These are phyloP conservation scores for Chlamydotis undulata DNA, from an alignment of 2,113 vertebrate genomes.

Conservation along the genomic window DNA sequence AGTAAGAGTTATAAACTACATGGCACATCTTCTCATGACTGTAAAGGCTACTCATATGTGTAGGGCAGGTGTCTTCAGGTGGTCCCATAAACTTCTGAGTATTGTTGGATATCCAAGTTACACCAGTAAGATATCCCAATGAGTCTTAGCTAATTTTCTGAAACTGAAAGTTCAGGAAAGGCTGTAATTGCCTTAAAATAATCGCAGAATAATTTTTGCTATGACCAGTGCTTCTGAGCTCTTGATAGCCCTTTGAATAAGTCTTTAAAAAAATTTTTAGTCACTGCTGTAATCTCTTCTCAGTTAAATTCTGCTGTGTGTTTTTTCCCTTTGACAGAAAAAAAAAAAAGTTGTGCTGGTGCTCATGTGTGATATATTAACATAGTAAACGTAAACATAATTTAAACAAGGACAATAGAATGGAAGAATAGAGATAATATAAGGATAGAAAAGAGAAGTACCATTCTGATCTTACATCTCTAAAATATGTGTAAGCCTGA, in stretches of 20 bases:
- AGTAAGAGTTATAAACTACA: neutral
- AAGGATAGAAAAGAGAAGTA: neutral
- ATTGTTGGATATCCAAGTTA: neutral
- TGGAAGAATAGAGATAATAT: neutral
- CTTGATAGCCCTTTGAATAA: no score
- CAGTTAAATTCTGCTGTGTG: neutral
- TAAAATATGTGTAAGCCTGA: neutral
- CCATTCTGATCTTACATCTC: neutral
- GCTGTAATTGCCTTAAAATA: neutral
- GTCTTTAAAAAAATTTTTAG: no score
- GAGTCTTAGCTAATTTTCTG: neutral
- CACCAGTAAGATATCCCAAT: neutral
- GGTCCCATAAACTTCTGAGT: neutral
- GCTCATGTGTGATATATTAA: neutral
- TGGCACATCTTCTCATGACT: neutral
- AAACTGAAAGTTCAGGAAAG: neutral
- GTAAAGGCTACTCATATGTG: neutral
- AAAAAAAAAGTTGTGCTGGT: neutral
- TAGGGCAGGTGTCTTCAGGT: neutral
- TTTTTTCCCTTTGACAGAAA: neutral
- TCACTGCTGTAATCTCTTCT: neutral
- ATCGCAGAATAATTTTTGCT: neutral
- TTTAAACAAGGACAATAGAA: neutral
- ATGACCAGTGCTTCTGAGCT: no score
- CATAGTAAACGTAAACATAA: neutral